phyloP scores from a whole-genome alignment of 2,888 invertebrate species.

The Nematopogon swammerdamellus region DNA sequence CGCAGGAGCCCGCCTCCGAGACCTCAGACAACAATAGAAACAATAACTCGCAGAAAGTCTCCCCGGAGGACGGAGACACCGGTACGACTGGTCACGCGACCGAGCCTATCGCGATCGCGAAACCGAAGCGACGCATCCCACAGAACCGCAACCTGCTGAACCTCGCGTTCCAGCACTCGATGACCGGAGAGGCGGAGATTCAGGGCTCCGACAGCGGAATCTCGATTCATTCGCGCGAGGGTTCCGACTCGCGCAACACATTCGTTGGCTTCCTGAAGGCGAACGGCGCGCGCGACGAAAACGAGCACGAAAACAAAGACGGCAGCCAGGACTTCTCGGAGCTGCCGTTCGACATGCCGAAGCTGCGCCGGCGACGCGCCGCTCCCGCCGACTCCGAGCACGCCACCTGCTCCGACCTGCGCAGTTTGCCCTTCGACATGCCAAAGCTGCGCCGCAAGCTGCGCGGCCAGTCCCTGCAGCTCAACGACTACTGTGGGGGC shows the following conservation, averaged over 20 bases:
- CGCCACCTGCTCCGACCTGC: constrained; percentile 72
- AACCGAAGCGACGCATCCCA: constrained; percentile 63
- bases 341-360: constrained; percentile 89
- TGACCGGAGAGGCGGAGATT: constrained; percentile 69
- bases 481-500: constrained; percentile 63
- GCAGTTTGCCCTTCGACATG: constrained; percentile 88
- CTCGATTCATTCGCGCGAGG: constrained; percentile 79
- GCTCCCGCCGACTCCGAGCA: constrained; percentile 70
- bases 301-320: constrained; percentile 45
- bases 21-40: constrained; percentile 78
- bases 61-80: constrained; percentile 63
- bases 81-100: constrained; percentile 39
- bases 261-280: constrained; percentile 60
- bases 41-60: constrained; percentile 74
- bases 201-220: constrained; percentile 88
- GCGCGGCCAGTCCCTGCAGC: constrained; percentile 59
- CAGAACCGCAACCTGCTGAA: constrained; percentile 76
- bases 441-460: constrained; percentile 79
- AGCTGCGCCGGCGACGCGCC: constrained; percentile 67
- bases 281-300: constrained; percentile 33
- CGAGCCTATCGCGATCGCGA: constrained; percentile 49
- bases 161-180: constrained; percentile 61
- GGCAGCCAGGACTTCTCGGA: constrained; percentile 69
- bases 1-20: constrained; percentile 81
- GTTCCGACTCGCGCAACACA: constrained; percentile 65